These are phyloP conservation scores for Periophthalmus modestus DNA, from an alignment of 2,113 vertebrate genomes.

Conservation along the genomic window DNA sequence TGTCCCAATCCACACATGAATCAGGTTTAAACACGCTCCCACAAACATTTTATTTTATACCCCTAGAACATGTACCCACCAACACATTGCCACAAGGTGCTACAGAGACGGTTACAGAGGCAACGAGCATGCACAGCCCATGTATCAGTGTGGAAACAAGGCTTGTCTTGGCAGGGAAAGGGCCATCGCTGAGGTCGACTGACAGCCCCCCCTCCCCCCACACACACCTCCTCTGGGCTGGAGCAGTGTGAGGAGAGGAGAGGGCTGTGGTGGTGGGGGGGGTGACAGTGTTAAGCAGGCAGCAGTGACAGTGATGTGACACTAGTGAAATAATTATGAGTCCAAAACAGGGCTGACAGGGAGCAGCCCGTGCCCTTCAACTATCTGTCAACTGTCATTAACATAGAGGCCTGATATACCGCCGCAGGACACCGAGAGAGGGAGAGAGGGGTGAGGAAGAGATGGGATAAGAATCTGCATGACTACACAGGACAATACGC, in stretches of 20 bases:
- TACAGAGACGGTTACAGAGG: constrained; percentile 65
- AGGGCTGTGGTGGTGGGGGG: constrained; percentile 24
- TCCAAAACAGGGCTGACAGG: constrained; percentile 99
- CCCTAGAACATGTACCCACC: constrained; percentile 42
- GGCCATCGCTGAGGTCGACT: constrained; percentile 77
- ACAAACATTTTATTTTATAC: constrained; percentile 49
- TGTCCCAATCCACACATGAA: constrained; percentile 38
- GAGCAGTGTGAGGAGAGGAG: constrained; percentile 20
- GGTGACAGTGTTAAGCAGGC: constrained; percentile 90
- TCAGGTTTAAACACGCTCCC: constrained; percentile 45
- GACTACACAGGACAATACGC: constrained; percentile 28
- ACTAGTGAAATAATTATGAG: constrained; percentile 99
- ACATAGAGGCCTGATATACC: constrained; percentile 83
- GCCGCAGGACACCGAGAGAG: constrained; percentile 52
- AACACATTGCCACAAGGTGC: constrained; percentile 51
- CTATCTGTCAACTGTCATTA: constrained; percentile 97
- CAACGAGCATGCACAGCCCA: constrained; percentile 49
- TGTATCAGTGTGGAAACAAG: constrained; percentile 56
- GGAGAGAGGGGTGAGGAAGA: constrained; percentile 28
- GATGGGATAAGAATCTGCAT: constrained; percentile 26
- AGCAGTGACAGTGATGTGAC: constrained; percentile 98
- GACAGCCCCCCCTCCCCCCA: constrained; percentile 65
- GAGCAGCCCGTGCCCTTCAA: constrained; percentile 98
- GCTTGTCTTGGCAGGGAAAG: constrained; percentile 77
- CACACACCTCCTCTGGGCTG: constrained; percentile 51